Evolutionary conservation across 2,113 vertebrate species (phyloP).

Genomic region (Sebastes fasciatus): DNA sequence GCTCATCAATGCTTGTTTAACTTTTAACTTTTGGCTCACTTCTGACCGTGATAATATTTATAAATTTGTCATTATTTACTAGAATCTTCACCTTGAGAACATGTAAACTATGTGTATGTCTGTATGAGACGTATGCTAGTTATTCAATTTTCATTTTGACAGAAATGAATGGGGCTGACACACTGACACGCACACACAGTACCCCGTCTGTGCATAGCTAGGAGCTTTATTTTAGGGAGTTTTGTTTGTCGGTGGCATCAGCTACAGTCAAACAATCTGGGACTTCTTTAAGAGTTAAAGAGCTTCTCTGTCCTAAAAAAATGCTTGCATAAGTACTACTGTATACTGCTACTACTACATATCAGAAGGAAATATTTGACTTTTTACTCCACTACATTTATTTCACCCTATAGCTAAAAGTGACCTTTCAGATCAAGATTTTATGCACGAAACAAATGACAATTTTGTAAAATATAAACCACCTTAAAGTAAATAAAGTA

Average conservation of each 20-base stretch:
- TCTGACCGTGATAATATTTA: neutral
- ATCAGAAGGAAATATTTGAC: neutral
- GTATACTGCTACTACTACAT: neutral
- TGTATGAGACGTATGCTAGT: neutral
- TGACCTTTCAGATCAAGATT: neutral
- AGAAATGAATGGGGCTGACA: neutral
- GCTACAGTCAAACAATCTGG: constrained; percentile 12
- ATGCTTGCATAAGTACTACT: neutral
- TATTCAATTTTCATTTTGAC: neutral
- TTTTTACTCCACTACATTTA: neutral
- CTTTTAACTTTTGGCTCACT: constrained; percentile 3
- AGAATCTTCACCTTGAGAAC: neutral
- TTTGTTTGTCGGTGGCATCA: neutral
- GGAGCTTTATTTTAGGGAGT: neutral
- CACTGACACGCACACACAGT: neutral
- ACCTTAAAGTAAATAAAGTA: neutral
- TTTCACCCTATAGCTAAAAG: too few relatives aligned
- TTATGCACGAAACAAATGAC: neutral
- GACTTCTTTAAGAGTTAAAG: neutral
- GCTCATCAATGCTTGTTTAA: constrained; percentile 21
- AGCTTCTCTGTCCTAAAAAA: neutral
- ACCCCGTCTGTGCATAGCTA: neutral
- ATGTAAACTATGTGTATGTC: neutral
- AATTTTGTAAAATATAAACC: neutral
- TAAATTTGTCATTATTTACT: neutral